Base-by-base conservation (phyloP, 2,797 vertebrate species). In the Periophthalmus magnuspinnatus region DNA sequence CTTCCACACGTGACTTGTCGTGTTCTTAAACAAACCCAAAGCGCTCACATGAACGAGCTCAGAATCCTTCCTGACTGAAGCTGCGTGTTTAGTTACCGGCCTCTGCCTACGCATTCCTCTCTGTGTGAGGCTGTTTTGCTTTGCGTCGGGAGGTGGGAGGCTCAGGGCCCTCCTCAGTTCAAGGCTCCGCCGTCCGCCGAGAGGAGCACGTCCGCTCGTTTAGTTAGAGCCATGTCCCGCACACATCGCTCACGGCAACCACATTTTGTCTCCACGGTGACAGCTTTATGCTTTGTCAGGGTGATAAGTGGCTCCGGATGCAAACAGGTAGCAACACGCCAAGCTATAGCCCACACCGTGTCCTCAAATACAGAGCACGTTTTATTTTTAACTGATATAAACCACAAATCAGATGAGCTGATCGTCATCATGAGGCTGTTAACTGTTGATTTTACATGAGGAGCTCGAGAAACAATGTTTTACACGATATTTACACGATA, bases 391-490 rank as follows among this genome's bases (percentile, higher is more conserved):
- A 67, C 74, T 63, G 69, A 58, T 74, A 68, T 76, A 72, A 79
- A 84, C 79, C 72, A 80, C 68, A 67, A 56, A 62, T 74, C 71
- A 83, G 88, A 84, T 80, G 52, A 6, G 69, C 75, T 73, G 71
- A 68, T 79, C 48, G 73, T 79, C 79, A 83, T 86, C 74, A 81
- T 32, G 74, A 50, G 32, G 70, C 69, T 38, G 68, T 90, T 87
- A 86, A 92, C 91, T 86, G 89, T 88, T 86, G 88, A 89, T 85
- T 88, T 84, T 80, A 87, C 77, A 86, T 71, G 73, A 83, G 88
- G 79, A 84, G 69, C 75, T 86, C 86, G 80, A 81, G 84, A n/a
- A n/a, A n/a, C n/a, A n/a, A n/a, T n/a, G n/a, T n/a, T n/a, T n/a
- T n/a, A n/a, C n/a, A n/a, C n/a, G n/a, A n/a, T n/a, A n/a, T 88